Evolutionary conservation across 2,113 vertebrate species (phyloP).

Genomic region (Bos taurus): DNA sequence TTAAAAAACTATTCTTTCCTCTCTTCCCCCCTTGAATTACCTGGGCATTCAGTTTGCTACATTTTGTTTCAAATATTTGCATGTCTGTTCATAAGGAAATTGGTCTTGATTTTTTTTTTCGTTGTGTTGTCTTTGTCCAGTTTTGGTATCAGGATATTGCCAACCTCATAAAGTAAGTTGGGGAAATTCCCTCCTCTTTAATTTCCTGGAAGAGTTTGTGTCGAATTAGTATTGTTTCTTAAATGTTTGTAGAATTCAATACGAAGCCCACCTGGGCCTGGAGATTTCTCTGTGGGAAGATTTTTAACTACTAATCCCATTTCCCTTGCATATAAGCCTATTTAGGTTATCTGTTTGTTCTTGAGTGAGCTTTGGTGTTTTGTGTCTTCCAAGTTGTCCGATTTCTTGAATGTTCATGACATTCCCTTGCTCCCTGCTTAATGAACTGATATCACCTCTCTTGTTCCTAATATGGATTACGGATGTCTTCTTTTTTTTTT

Average conservation of each 20-base stretch:
- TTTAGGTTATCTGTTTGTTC: background rate
- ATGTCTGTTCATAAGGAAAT: background rate
- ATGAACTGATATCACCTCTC: no score
- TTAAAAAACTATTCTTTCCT: background rate
- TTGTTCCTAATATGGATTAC: background rate
- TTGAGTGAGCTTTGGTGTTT: background rate
- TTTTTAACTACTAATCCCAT: background rate
- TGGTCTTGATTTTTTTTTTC: background rate
- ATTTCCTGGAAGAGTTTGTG: background rate
- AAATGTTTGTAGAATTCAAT: background rate
- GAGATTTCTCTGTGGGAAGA: background rate
- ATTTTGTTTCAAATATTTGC: background rate
- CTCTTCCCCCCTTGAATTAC: background rate
- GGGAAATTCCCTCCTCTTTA: background rate
- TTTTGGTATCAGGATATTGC: background rate
- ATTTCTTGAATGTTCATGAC: background rate
- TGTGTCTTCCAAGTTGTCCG: background rate
- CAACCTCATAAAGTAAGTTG: background rate
- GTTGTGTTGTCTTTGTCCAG: background rate
- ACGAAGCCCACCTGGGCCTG: background rate
- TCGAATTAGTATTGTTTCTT: background rate
- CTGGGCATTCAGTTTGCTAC: background rate
- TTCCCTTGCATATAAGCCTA: background rate
- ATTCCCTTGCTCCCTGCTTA: background rate
- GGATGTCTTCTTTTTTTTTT: background rate